A percentile compares a stretch with the other conserved stretches of the same genome.
These are phyloP conservation scores for Zingel zingel DNA, from an alignment of 2,113 vertebrate genomes.

Conservation along the genomic window DNA sequence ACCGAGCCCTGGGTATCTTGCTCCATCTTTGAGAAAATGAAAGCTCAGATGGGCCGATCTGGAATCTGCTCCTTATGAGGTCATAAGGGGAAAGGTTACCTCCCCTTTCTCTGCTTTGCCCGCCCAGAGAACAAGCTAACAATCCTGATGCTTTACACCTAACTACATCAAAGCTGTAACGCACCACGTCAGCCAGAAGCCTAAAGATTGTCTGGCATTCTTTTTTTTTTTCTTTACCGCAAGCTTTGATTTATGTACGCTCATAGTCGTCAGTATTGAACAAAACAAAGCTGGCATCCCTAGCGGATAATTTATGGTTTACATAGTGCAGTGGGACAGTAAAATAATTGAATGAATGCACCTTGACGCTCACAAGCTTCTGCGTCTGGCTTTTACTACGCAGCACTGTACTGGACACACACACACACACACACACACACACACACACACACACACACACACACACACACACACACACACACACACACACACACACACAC, in stretches of 20 bases:
- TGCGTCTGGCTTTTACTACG: slow-evolving; percentile 40
- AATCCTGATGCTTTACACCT: background rate
- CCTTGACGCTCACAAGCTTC: slow-evolving; percentile 23
- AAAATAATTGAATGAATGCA: slow-evolving; percentile 61
- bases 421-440: too few relatives aligned
- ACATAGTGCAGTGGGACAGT: slow-evolving; percentile 22
- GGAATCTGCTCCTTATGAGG: too few relatives aligned
- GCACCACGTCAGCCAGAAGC: background rate
- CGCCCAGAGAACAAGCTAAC: background rate
- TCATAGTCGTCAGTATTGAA: background rate
- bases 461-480: slow-evolving; percentile 1
- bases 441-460: background rate
- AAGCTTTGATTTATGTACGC: background rate
- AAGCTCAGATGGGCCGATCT: too few relatives aligned
- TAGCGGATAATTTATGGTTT: slow-evolving; percentile 19
- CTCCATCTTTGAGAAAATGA: too few relatives aligned
- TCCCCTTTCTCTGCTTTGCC: too few relatives aligned
- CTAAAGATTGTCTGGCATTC: background rate
- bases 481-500: slow-evolving; percentile 20
- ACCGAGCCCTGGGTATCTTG: too few relatives aligned
- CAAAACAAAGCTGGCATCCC: slow-evolving; percentile 17
- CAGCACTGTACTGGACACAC: background rate
- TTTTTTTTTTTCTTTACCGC: background rate
- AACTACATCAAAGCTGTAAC: background rate
- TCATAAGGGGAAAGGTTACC: too few relatives aligned